Evolutionary conservation across 2,888 invertebrate genomes (phyloP).

Genomic region (Amiota communis): DNA sequence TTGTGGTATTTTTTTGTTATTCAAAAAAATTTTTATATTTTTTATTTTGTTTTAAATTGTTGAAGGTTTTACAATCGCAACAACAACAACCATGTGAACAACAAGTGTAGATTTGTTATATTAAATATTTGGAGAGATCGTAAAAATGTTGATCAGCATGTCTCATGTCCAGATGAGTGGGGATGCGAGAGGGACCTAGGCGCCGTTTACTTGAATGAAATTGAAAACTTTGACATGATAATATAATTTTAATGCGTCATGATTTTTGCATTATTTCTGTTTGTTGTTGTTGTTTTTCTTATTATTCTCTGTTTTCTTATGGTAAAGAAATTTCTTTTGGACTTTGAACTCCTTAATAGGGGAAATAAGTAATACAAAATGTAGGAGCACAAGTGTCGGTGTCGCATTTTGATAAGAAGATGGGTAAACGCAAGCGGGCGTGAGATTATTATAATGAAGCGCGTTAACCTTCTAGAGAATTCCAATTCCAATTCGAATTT

Average conservation of each 20-base stretch:
- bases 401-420: not conserved
- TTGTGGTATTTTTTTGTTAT: conserved; percentile 8
- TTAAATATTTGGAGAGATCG: not conserved
- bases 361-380: not conserved
- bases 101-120: not conserved
- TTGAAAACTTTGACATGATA: not conserved
- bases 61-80: not conserved
- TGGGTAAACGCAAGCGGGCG: not conserved
- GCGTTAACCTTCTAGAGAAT: conserved; percentile 9
- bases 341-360: not conserved
- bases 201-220: conserved; percentile 4
- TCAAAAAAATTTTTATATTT: no score
- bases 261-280: conserved; percentile 3
- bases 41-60: not conserved
- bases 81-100: no score
- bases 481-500: not conserved
- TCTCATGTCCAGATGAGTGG: not conserved
- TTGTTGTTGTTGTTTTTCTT: not conserved
- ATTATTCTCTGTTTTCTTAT: not conserved
- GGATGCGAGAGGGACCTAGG: not conserved
- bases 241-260: conserved; percentile 25
- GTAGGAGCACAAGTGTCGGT: not conserved
- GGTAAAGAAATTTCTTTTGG: not conserved
- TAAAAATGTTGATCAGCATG: not conserved
- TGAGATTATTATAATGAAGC: not conserved